Evolutionary conservation across 2,888 invertebrate genomes (phyloP).

Genomic region (Dusona sp.): DNA sequence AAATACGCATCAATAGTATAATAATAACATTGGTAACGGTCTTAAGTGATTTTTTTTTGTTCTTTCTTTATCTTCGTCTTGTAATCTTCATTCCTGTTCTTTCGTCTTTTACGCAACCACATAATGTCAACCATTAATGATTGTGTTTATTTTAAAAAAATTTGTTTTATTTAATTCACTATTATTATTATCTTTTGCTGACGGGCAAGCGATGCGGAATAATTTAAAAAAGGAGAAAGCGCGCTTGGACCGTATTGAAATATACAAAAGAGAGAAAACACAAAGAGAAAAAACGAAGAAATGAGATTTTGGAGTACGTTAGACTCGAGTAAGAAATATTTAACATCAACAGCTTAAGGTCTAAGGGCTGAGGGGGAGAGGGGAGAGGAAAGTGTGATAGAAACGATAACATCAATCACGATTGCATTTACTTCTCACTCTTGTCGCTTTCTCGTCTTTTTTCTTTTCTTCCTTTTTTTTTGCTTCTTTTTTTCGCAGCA

Average conservation of each 20-base stretch:
- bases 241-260: constrained; percentile 66
- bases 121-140: not conserved
- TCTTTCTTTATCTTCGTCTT: constrained; percentile 44
- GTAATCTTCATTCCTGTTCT: constrained; percentile 38
- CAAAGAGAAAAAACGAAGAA: constrained; percentile 61
- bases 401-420: constrained; percentile 84
- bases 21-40: constrained; percentile 83
- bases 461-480: not conserved
- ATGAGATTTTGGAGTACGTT: constrained; percentile 73
- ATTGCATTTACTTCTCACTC: constrained; percentile 72
- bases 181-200: constrained; percentile 38
- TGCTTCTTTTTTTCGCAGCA: not conserved
- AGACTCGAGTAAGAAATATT: constrained; percentile 81
- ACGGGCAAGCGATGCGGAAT: constrained; percentile 74
- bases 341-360: constrained; percentile 84
- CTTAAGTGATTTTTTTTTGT: constrained; percentile 74
- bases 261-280: constrained; percentile 28
- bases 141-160: not conserved
- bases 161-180: not conserved
- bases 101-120: constrained; percentile 50
- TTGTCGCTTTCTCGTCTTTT: not conserved
- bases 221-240: constrained; percentile 69
- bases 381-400: constrained; percentile 72
- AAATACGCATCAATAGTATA: constrained; percentile 72
- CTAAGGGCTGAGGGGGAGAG: constrained; percentile 74